phyloP scores from a whole-genome alignment of 2,797 vertebrate species.

The Lophotriccus pileatus region DNA sequence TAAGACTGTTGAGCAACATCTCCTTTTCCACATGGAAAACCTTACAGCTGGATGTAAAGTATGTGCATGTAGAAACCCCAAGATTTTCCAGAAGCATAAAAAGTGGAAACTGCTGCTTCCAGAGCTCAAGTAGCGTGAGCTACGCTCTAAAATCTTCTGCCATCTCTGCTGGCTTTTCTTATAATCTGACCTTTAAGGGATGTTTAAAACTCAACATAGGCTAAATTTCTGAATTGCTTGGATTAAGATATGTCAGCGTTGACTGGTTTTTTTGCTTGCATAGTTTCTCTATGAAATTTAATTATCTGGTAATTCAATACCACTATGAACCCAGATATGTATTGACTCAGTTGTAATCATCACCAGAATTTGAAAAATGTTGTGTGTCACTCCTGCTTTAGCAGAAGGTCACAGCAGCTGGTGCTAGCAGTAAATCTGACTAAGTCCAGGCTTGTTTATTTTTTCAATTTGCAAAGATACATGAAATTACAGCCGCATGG shows the following conservation, averaged over 20 bases:
- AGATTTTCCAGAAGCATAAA: not conserved
- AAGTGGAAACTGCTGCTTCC: not conserved
- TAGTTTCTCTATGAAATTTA: not conserved
- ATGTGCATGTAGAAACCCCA: not conserved
- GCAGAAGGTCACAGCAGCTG: not conserved
- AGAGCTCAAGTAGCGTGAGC: not conserved
- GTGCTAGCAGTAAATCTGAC: not conserved
- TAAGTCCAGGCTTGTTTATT: not conserved
- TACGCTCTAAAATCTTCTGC: not conserved
- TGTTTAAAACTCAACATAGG: not conserved
- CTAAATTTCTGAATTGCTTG: not conserved
- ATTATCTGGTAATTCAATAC: not conserved
- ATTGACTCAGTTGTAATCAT: not conserved
- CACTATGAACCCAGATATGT: not conserved
- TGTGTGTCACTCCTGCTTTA: not conserved
- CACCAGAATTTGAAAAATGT: not conserved
- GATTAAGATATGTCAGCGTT: not conserved
- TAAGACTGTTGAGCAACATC: not conserved
- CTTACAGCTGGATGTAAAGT: not conserved
- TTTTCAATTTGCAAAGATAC: not conserved
- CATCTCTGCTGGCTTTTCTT: not conserved
- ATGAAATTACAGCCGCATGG: not conserved
- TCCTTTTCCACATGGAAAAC: not conserved
- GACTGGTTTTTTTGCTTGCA: not conserved
- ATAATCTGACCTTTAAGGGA: not conserved